phyloP scores from a whole-genome alignment of 2,888 invertebrate genomes.

The Heterodera filipjevi region DNA sequence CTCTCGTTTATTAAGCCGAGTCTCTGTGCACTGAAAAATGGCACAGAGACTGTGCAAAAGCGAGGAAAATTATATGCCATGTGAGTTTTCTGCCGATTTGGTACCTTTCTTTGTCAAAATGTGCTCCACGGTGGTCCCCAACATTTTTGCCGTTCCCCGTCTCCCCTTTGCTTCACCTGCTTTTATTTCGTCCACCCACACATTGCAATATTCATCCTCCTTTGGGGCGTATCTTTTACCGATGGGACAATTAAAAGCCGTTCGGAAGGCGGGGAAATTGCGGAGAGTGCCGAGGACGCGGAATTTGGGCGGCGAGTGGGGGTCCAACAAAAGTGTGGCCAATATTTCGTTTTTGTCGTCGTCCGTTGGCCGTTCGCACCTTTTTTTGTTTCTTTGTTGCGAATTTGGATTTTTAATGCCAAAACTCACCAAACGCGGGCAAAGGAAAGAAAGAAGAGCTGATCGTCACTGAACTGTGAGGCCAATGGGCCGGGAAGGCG shows the following conservation, averaged over 20 bases:
- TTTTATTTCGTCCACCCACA: conserved; percentile 47
- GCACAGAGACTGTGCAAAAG: conserved; percentile 8
- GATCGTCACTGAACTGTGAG: conserved; percentile 53
- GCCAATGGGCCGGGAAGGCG: conserved; percentile 50
- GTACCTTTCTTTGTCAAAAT: neutral
- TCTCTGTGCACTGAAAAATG: neutral
- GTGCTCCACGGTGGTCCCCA: neutral
- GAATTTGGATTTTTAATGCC: neutral
- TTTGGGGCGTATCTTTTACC: conserved; percentile 44
- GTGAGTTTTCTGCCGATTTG: neutral
- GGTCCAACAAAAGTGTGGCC: conserved; percentile 36
- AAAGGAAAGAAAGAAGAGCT: conserved; percentile 58
- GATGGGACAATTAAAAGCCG: conserved; percentile 55
- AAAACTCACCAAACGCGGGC: conserved; percentile 41
- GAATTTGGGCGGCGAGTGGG: conserved; percentile 52
- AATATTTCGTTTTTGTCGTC: neutral
- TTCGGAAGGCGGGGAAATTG: conserved; percentile 59
- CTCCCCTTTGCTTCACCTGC: neutral
- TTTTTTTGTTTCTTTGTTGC: neutral
- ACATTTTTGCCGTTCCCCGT: neutral
- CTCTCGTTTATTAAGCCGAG: neutral
- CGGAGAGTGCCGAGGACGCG: conserved; percentile 46
- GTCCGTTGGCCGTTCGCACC: conserved; percentile 18
- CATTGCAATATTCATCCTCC: conserved; percentile 41
- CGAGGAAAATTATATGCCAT: neutral